Evolutionary conservation across 2,113 vertebrate species (phyloP).

Genomic region (Paratilapia polleni): DNA sequence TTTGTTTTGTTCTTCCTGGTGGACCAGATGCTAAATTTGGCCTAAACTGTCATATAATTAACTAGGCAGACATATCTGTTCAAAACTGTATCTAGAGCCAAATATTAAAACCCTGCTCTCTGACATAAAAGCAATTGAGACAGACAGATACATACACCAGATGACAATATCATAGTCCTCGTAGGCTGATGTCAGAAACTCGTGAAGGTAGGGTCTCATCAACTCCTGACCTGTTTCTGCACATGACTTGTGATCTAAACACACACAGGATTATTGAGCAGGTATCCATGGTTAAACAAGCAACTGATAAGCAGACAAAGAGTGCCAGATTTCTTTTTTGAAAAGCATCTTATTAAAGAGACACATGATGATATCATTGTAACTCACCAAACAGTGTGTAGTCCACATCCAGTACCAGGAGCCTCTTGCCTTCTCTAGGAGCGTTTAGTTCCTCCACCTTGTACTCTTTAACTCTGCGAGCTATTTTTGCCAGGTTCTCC

Average conservation of each 20-base stretch:
- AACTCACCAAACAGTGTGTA: slow-evolving; percentile 97
- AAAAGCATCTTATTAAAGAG: not conserved
- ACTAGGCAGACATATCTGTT: not conserved
- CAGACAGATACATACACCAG: slow-evolving; percentile 90
- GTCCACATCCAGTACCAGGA: slow-evolving; percentile 96
- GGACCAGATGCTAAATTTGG: not conserved
- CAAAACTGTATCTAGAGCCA: too few relatives aligned
- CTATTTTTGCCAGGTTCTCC: slow-evolving; percentile 97
- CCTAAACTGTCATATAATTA: not conserved
- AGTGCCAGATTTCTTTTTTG: not conserved
- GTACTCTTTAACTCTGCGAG: slow-evolving; percentile 95
- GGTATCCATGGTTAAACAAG: not conserved
- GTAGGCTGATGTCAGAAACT: slow-evolving; percentile 96
- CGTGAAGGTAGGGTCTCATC: slow-evolving; percentile 97
- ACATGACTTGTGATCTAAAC: slow-evolving; percentile 96
- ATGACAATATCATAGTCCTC: slow-evolving; percentile 99
- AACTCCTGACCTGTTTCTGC: slow-evolving; percentile 97
- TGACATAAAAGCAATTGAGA: not conserved
- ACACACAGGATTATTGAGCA: slow-evolving; percentile 18
- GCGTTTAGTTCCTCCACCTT: slow-evolving; percentile 95
- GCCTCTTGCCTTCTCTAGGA: slow-evolving; percentile 94
- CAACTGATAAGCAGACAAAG: not conserved
- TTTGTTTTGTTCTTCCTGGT: not conserved
- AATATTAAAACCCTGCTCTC: not conserved
- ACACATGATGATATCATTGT: not conserved